These are phyloP conservation scores for Gallinago stenura DNA, from an alignment of 2,797 vertebrate genomes.

Conservation along the genomic window DNA sequence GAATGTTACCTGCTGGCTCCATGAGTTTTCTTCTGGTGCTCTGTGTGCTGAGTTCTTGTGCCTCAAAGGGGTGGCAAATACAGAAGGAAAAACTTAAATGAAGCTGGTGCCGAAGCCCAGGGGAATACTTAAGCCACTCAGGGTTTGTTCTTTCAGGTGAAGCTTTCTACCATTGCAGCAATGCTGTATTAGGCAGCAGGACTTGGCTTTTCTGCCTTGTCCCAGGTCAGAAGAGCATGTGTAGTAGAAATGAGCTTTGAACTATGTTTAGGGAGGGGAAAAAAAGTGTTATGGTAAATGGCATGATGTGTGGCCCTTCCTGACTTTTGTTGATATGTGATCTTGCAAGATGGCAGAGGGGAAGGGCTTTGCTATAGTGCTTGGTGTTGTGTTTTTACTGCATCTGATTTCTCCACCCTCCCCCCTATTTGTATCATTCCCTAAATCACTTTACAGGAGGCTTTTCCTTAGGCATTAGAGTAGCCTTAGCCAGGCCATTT, in stretches of 20 bases:
- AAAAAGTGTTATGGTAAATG: neutral
- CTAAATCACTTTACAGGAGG: constrained; percentile 7
- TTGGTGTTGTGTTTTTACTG: neutral
- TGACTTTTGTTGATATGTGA: accelerated
- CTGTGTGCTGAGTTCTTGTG: neutral
- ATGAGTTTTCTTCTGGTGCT: neutral
- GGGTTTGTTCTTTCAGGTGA: neutral
- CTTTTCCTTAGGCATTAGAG: neutral
- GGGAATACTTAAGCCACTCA: neutral
- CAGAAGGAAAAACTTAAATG: neutral
- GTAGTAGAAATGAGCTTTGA: neutral
- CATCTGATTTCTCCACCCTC: neutral
- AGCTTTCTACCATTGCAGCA: neutral
- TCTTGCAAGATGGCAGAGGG: neutral
- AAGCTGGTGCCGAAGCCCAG: neutral
- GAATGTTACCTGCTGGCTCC: neutral
- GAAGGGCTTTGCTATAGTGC: neutral
- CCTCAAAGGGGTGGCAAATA: neutral
- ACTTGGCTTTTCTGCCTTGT: neutral
- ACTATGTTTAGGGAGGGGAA: neutral
- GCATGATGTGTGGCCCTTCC: neutral
- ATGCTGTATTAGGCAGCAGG: neutral
- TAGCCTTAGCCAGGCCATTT: constrained; percentile 42
- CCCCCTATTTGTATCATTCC: neutral
- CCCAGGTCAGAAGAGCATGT: neutral